Percentiles rank a stretch among this genome's conserved stretches.
Evolutionary conservation across 2,888 invertebrate genomes (phyloP).

Genomic region (Xylocampa areola): DNA sequence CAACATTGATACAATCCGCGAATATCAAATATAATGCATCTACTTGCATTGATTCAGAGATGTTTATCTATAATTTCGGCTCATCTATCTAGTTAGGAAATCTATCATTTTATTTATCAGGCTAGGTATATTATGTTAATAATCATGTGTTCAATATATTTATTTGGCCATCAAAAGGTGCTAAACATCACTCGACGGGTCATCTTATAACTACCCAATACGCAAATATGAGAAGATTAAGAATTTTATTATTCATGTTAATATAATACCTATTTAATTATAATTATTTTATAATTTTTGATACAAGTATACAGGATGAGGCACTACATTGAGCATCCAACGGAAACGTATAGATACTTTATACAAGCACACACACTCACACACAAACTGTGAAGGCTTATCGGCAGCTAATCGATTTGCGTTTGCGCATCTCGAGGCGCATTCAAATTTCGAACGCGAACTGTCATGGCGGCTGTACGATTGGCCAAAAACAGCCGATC

Average conservation of each 20-base stretch:
- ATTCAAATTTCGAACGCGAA: slow-evolving; percentile 87
- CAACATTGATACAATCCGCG: slow-evolving; percentile 37
- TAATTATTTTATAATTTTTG: slow-evolving; percentile 56
- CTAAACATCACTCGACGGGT: slow-evolving; percentile 5
- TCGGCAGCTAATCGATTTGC: slow-evolving; percentile 83
- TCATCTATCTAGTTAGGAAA: slow-evolving; percentile 10
- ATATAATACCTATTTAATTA: slow-evolving; percentile 53
- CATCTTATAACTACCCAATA: slow-evolving; percentile 37
- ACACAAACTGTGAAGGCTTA: slow-evolving; percentile 67
- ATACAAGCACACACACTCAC: slow-evolving; percentile 68
- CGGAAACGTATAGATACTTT: slow-evolving; percentile 79
- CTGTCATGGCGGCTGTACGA: slow-evolving; percentile 81
- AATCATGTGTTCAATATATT: not conserved
- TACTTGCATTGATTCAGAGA: slow-evolving; percentile 33
- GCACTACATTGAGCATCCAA: slow-evolving; percentile 68
- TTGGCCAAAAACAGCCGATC: slow-evolving; percentile 73
- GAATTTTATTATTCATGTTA: slow-evolving; percentile 40
- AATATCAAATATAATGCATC: slow-evolving; percentile 37
- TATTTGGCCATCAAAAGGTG: slow-evolving; percentile 1
- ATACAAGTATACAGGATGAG: slow-evolving; percentile 69
- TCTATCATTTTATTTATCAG: slow-evolving; percentile 13
- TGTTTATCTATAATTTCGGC: slow-evolving; percentile 3
- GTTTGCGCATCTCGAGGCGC: slow-evolving; percentile 85
- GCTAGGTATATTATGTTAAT: slow-evolving; percentile 4
- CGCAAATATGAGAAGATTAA: slow-evolving; percentile 13